Evolutionary conservation across 2,797 vertebrate genomes (phyloP).

Genomic region (Scyliorhinus canicula): DNA sequence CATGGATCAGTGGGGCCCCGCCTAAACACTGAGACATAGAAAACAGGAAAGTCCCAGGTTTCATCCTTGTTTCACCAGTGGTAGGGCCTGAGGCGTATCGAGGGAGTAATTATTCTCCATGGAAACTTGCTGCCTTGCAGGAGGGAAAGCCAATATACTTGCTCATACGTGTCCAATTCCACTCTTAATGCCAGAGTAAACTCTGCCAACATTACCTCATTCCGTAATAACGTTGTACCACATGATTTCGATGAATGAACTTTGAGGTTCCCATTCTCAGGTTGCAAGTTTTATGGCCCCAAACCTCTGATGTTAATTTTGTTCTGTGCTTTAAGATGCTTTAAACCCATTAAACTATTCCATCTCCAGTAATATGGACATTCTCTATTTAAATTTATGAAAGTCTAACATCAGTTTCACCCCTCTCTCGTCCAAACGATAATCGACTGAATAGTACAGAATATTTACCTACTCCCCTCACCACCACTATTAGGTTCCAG

Average conservation of each 20-base stretch:
- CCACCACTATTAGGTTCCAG: neutral
- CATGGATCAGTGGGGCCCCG: neutral
- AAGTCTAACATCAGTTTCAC: neutral
- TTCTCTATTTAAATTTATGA: neutral
- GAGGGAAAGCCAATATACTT: neutral
- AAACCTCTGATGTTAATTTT: neutral
- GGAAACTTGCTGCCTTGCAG: neutral
- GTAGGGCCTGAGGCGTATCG: neutral
- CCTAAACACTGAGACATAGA: neutral
- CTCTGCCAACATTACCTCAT: slow-evolving; percentile 25
- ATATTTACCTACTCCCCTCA: neutral
- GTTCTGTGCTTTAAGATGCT: neutral
- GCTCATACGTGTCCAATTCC: neutral
- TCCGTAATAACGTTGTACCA: neutral
- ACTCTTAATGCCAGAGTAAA: slow-evolving; percentile 6
- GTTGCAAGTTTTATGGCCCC: neutral
- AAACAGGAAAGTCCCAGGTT: neutral
- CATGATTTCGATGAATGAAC: neutral
- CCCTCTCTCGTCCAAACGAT: neutral
- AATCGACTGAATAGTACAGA: neutral
- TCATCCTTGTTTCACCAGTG: neutral
- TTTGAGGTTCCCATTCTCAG: neutral
- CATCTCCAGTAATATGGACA: neutral
- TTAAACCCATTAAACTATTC: neutral
- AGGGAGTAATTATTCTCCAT: neutral